Base-by-base conservation (phyloP, 2,113 vertebrate genomes). In the Entelurus aequoreus region DNA sequence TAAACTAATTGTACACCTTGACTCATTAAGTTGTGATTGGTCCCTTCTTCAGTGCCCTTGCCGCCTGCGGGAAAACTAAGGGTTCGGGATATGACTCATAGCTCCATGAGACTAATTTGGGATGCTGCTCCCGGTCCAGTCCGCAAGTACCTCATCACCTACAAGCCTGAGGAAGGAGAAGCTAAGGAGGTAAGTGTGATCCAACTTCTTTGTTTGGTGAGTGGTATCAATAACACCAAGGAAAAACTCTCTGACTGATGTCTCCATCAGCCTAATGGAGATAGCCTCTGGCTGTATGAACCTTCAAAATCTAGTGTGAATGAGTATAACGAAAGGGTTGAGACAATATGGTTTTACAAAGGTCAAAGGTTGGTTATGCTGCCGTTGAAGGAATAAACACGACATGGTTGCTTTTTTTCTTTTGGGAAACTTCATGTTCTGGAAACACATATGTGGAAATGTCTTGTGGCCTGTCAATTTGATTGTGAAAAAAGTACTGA, bases 31-130 rank as follows among this genome's bases (percentile, higher is more conserved):
- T 48, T 46, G 19, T 47, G 10, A 8, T 68, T 28, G 65, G n/a
- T 47, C 8, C 14, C 28, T 28, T 47, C 3, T 62, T 36, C 75
- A 99, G 97, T 92, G 76, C 95, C 95, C 47, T 67, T 94, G 74
- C 93, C 93, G 48, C 91, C 88, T 12, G 88, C 91, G 1, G 92
- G 92, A 48, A 73, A 91, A 28, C 76, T 99, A 69, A 92, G 49
- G 62, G 87, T 97, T 68, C 89, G 82, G 12, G 96, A 99, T 5
- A 74, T 97, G 66, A 97, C 95, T 75, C 97, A 99, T 74, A 98
- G 95, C 86, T 87, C 84, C 64, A 93, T 98, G 91, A 88, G 80
- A 38, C 87, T 95, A 0, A 52, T 85, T 47, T 99, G 97, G 97
- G 95, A 98, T 68, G 90, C 92, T 0, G 93, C 90, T 4, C 92